A percentile compares a stretch with the other conserved stretches of the same genome.
phyloP scores from a whole-genome alignment of 2,797 vertebrate species.

The Cryptoblepharus egeriae region DNA sequence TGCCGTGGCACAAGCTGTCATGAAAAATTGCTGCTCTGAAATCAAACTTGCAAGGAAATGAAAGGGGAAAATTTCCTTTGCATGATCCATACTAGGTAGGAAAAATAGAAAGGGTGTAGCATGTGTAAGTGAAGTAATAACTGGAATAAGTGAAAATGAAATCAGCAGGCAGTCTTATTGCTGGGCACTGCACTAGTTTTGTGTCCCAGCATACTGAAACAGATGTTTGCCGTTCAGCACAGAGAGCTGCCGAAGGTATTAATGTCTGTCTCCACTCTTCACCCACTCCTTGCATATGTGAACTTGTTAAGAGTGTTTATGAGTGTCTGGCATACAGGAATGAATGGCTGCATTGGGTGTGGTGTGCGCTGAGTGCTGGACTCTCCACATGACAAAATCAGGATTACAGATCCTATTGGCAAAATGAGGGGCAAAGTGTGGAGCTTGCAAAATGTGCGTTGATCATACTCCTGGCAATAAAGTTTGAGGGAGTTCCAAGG shows the following conservation, averaged over 20 bases:
- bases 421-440: not conserved
- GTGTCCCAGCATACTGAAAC: slow-evolving; percentile 37
- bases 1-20: slow-evolving; percentile 17
- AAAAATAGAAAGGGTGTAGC: not conserved
- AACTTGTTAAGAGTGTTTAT: slow-evolving; percentile 27
- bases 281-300: not conserved
- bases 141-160: slow-evolving; percentile 58
- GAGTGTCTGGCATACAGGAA: not conserved
- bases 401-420: slow-evolving; percentile 2
- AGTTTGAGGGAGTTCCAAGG: not conserved
- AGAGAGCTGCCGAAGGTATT: not conserved
- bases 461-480: slow-evolving; percentile 7
- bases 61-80: slow-evolving; percentile 45
- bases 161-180: slow-evolving; percentile 20
- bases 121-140: slow-evolving; percentile 13
- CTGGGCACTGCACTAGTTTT: slow-evolving; percentile 35
- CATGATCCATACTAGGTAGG: slow-evolving; percentile 34
- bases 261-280: not conserved
- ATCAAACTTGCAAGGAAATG: slow-evolving; percentile 15
- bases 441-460: slow-evolving; percentile 1
- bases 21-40: not conserved
- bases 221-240: slow-evolving; percentile 48
- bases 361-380: not conserved
- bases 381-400: not conserved
- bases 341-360: not conserved